Evolutionary conservation across 2,113 vertebrate genomes (phyloP), one percentile per base, ranked within the genome.

Genomic region (Catharus bicknelli): DNA sequence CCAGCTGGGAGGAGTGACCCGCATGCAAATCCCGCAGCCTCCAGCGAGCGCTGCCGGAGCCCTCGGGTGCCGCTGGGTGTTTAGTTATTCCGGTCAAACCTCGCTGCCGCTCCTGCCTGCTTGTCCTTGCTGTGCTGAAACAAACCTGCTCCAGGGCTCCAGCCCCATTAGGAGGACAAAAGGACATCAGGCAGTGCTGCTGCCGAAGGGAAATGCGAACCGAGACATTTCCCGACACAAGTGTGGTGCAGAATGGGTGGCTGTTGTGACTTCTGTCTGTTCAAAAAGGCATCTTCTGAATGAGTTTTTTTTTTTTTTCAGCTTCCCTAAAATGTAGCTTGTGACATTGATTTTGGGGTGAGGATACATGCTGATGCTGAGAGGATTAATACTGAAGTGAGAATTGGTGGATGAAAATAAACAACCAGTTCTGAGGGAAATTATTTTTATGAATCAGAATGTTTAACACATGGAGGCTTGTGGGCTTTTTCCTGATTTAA

Each of bases 51-150:
- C 21, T 53, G 86, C 19, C 14, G 10, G 72, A 85, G 76, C 78
- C 81, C 47, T 50, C 40, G 21, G 30, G 29, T 84, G 82, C 79
- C 7, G 5, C 75, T 57, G 0, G 6, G 1, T 85, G 72, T 89
- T 95, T 96, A 55, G 86, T 87, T 82, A 96, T 95, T 94, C 96
- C 30, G 51, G 47, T 96, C 95, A 86, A 95, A 69, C 74, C 91
- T 94, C 92, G 34, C 86, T 2, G 20, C 90, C 0, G 16, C 79
- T 95, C 34, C 86, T 81, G 70, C 2, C 90, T 89, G 83, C 50
- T 90, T 45, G 79, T 95, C 88, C 94, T 95, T 90, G 93, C 88
- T 57, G 57, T 48, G 90, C 94, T 76, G 63, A 93, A 93, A 83
- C 78, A 89, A 92, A 96, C 94, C 91, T 90, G 89, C 93, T 96